phyloP scores from a whole-genome alignment of 2,113 vertebrate genomes.

The Lophura nycthemera region DNA sequence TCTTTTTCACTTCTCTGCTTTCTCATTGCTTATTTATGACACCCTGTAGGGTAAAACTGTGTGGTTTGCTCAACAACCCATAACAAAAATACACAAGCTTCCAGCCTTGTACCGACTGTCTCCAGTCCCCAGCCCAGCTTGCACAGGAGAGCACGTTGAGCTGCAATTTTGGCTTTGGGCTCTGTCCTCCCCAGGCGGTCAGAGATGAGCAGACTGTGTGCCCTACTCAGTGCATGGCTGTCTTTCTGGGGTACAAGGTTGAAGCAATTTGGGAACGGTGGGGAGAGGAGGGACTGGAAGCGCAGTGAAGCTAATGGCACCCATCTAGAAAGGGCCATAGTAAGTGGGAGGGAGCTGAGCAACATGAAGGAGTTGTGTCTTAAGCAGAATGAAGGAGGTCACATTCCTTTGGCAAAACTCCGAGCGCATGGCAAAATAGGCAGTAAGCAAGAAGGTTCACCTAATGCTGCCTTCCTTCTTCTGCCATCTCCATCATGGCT shows the following conservation, averaged over 20 bases:
- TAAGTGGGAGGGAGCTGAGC: background rate
- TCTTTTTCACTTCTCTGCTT: conserved; percentile 49
- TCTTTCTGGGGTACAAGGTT: background rate
- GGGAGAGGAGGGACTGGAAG: background rate
- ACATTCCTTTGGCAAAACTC: background rate
- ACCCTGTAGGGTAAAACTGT: conserved; percentile 64
- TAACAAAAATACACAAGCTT: conserved; percentile 51
- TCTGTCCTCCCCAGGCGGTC: rapidly evolving
- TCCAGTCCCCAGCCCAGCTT: conserved; percentile 28
- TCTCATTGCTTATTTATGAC: conserved; percentile 65
- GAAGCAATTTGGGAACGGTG: background rate
- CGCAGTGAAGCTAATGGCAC: background rate
- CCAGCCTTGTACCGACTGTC: background rate
- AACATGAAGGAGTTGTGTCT: background rate
- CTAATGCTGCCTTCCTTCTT: rapidly evolving
- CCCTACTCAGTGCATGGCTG: background rate
- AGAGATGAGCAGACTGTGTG: background rate
- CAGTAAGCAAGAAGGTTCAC: rapidly evolving
- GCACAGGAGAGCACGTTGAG: background rate
- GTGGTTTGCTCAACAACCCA: conserved; percentile 64
- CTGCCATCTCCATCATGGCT: background rate
- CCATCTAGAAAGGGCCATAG: background rate
- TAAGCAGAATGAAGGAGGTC: background rate
- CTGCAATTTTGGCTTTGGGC: background rate
- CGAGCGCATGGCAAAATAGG: rapidly evolving